A percentile compares a stretch with the other conserved stretches of the same genome.
These are phyloP conservation scores for Drosophila auraria DNA, from an alignment of 1,140 invertebrate species.

Conservation along the genomic window DNA sequence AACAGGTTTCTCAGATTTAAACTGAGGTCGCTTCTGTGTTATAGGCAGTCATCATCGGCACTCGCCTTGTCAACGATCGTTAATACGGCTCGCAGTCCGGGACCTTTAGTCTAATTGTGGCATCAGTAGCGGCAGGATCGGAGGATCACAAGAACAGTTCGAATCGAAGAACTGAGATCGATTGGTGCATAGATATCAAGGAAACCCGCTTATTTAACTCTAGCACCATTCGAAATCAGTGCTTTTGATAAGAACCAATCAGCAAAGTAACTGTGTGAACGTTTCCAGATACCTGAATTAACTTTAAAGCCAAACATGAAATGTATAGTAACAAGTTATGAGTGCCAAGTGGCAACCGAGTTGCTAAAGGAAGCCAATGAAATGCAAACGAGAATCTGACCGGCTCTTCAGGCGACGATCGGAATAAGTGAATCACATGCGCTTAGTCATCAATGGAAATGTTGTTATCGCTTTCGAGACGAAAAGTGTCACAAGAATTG, in stretches of 20 bases:
- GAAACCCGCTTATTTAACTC: constrained; percentile 54
- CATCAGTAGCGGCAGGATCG: constrained; percentile 8
- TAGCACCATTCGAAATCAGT: constrained; percentile 84
- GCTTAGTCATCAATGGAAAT: constrained; percentile 36
- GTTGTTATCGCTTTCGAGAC: constrained; percentile 12
- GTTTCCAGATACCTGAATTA: not conserved
- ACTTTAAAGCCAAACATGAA: not conserved
- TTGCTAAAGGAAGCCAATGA: constrained; percentile 56
- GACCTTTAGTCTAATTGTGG: constrained; percentile 1
- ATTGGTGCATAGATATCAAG: constrained; percentile 79
- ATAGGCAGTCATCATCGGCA: constrained; percentile 61
- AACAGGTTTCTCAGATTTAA: constrained; percentile 82
- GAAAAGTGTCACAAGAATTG: constrained; percentile 1
- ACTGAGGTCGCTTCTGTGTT: constrained; percentile 46
- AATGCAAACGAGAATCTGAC: constrained; percentile 49
- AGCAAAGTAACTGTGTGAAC: constrained; percentile 26
- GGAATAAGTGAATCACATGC: constrained; percentile 24
- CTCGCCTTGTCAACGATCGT: constrained; percentile 58
- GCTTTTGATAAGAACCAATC: constrained; percentile 78
- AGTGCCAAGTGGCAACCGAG: constrained; percentile 29
- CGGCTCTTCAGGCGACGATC: constrained; percentile 29
- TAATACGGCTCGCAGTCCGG: constrained; percentile 27
- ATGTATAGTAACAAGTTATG: constrained; percentile 3
- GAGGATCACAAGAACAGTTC: constrained; percentile 34
- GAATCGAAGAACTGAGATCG: constrained; percentile 81